phyloP scores from a whole-genome alignment of 2,888 invertebrate genomes.

The Toxonevra muliebris region DNA sequence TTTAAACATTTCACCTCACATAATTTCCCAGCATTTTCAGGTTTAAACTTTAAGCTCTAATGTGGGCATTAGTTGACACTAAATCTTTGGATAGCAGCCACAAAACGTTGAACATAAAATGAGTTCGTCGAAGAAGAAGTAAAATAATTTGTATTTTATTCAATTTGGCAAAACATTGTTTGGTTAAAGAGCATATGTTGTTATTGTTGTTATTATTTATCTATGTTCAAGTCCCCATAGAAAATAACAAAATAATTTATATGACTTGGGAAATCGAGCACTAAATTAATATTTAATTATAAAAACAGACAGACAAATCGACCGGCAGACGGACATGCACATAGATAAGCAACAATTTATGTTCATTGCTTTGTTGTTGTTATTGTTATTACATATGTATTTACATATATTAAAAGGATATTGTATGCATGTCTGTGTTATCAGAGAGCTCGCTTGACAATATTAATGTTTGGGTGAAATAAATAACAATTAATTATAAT shows the following conservation, averaged over 20 bases:
- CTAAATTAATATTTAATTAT: neutral
- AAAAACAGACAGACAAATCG: neutral
- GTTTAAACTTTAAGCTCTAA: no score
- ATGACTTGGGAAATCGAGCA: neutral
- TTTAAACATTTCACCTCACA: no score
- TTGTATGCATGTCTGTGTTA: no score
- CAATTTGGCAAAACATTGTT: neutral
- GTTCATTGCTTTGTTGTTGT: neutral
- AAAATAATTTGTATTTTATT: neutral
- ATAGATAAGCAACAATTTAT: neutral
- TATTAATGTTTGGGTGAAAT: no score
- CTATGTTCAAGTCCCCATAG: no score
- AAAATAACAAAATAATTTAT: neutral
- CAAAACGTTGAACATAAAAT: no score
- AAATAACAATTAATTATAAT: no score
- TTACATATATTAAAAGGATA: slow-evolving; percentile 25
- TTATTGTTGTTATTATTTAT: no score
- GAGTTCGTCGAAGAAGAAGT: neutral
- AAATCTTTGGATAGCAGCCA: neutral
- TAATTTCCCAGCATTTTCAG: no score
- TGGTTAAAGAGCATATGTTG: no score
- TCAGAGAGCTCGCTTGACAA: no score
- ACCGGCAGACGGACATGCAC: neutral
- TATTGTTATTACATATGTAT: slow-evolving; percentile 15
- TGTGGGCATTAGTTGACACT: no score